phyloP scores from a whole-genome alignment of 2,888 invertebrate species.

The Eristalis arbustorum region DNA sequence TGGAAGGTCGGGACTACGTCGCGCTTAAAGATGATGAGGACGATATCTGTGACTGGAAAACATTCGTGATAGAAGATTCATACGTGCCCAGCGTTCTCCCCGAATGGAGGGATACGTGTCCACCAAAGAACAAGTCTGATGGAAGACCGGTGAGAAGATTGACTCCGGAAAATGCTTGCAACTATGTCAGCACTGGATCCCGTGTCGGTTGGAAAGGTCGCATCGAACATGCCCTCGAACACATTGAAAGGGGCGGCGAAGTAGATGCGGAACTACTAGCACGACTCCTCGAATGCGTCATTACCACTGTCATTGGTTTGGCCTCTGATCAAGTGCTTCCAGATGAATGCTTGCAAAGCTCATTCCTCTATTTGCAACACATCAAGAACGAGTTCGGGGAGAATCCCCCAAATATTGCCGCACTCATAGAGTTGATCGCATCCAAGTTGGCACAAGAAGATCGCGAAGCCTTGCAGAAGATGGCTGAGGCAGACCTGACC shows the following conservation, averaged over 20 bases:
- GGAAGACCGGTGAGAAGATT: not conserved
- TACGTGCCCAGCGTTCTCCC: constrained; percentile 19
- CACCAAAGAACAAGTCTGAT: not conserved
- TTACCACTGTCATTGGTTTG: constrained; percentile 66
- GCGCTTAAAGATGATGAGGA: not conserved
- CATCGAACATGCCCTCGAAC: constrained; percentile 60
- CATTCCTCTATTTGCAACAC: constrained; percentile 55
- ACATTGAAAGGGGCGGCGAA: constrained; percentile 19
- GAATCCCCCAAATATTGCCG: constrained; percentile 67
- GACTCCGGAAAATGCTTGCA: constrained; percentile 33
- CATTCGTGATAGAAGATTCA: not conserved
- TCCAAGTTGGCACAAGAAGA: not conserved
- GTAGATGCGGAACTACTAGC: constrained; percentile 24
- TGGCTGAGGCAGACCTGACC: not conserved
- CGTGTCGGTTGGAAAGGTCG: constrained; percentile 69
- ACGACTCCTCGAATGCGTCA: constrained; percentile 45
- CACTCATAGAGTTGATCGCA: constrained; percentile 51
- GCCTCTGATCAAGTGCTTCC: constrained; percentile 60
- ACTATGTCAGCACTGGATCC: constrained; percentile 30
- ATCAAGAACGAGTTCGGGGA: constrained; percentile 65
- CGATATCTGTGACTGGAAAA: not conserved
- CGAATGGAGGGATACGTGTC: not conserved
- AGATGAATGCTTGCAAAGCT: constrained; percentile 60
- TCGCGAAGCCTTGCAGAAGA: not conserved
- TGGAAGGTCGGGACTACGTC: not conserved